These are phyloP conservation scores for Pipistrellus nathusii DNA, from an alignment of 2,797 vertebrate species.

Conservation along the genomic window DNA sequence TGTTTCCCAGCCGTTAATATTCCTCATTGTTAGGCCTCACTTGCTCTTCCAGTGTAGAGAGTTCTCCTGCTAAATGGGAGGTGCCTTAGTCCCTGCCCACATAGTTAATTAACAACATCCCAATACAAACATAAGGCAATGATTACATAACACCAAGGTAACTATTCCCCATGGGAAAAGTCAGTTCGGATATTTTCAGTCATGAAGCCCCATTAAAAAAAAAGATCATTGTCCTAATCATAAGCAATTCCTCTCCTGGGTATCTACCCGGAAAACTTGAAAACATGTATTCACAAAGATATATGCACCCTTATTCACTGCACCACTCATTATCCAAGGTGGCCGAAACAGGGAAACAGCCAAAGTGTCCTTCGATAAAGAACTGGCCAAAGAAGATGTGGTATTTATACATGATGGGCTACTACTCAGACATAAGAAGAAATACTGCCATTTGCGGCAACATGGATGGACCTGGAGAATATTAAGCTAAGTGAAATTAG, in stretches of 20 bases:
- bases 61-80: not conserved
- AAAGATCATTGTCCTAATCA: not conserved
- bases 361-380: not conserved
- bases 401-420: not conserved
- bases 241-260: not conserved
- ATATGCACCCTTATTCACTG: not conserved
- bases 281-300: not conserved
- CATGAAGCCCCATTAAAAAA: not conserved
- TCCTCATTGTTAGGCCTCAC: not conserved
- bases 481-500: not conserved
- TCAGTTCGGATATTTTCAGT: slow-evolving; percentile 10
- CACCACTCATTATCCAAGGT: not conserved
- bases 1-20: not conserved
- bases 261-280: not conserved
- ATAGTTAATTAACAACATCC: not conserved
- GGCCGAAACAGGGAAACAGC: not conserved
- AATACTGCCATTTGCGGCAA: not conserved
- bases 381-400: not conserved
- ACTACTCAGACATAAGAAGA: not conserved
- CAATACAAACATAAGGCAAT: not conserved
- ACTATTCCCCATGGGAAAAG: not conserved
- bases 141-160: not conserved
- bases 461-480: not conserved
- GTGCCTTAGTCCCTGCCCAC: not conserved
- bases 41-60: not conserved